A percentile compares a stretch with the other conserved stretches of the same genome.
Conservation (phyloP, 2,797 vertebrate genomes). For the Poeciliopsis turneri region DNA sequence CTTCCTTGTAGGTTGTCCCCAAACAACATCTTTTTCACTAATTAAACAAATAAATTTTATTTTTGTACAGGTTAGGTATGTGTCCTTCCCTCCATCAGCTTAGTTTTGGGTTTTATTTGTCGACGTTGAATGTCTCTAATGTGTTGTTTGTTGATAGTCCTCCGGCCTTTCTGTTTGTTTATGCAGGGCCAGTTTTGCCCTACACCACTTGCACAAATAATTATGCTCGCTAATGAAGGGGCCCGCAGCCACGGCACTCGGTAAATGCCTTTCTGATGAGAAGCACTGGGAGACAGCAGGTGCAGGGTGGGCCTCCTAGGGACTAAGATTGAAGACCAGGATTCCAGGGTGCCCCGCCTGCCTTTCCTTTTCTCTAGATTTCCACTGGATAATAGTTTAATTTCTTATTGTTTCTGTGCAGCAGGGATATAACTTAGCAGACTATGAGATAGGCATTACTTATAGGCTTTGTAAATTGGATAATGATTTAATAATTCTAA, state of each 20-base stretch:
- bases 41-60: conserved; percentile 10
- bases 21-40: conserved; percentile 7
- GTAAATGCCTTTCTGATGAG: conserved; percentile 99
- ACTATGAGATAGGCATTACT: not conserved
- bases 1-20: not conserved
- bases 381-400: conserved; percentile 11
- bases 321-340: conserved; percentile 98
- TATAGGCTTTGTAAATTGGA: not conserved
- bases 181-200: conserved; percentile 98
- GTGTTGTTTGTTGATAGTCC: conserved; percentile 84
- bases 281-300: conserved; percentile 93
- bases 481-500: not conserved
- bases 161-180: conserved; percentile 98
- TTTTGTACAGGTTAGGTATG: not conserved
- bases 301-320: conserved; percentile 99
- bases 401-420: conserved; percentile 17
- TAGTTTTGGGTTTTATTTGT: conserved; percentile 47
- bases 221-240: conserved; percentile 99
- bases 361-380: conserved; percentile 42
- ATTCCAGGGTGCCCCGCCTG: conserved; percentile 54
- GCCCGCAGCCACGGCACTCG: conserved; percentile 93
- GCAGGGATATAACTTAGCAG: not conserved
- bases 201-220: conserved; percentile 97
- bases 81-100: conserved; percentile 43
- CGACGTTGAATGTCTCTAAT: conserved; percentile 75